Evolutionary conservation across 2,888 invertebrate genomes (phyloP), one percentile per base, ranked within the genome.

Genomic region (Liposcelis brunnea): DNA sequence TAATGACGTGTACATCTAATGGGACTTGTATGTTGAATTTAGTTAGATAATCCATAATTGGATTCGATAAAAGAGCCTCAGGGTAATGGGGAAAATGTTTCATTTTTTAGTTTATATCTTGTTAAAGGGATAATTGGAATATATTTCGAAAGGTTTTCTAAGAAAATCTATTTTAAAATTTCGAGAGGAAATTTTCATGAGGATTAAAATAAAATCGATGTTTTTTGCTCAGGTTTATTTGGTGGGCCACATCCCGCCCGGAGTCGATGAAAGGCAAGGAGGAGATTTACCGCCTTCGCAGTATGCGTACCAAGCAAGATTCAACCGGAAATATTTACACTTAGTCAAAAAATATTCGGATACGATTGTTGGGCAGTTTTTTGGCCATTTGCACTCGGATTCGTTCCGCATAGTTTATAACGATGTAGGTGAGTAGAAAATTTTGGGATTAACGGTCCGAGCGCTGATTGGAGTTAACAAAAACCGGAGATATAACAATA

Each of bases 351-450:
- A 75, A 50, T 79, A 80, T 60, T 74, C 84, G 31, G 72, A 76
- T 55, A 80, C 86, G 55, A 90, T 91, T 54, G 79, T 81, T 21
- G 87, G 87, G 16, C 90, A 91, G 65, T 87, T 91, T 69, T 91
- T 87, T 58, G 91, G 90, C 4, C 90, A 91, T 59, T 72, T 86
- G 51, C 91, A 91, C 63, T 86, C 87, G 42, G 91, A 91, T 60
- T 84, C 86, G 1, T 91, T 91, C 63, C 70, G 90, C 35, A 74
- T 87, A 50, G 78, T 89, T 56, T 85, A 86, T 64, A 81, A 79
- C 58, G 74, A 75, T 51, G 69, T 68, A 59, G 84, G 86, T 85
- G 65, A 64, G 69, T 26, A 6, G 26, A 26, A 26, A 26, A 26
- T n/a, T n/a, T n/a, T n/a, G n/a, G n/a, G n/a, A n/a, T n/a, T n/a